Evolutionary conservation across 2,888 invertebrate genomes (phyloP).

Genomic region (Cataglyphis rosenhaueri): DNA sequence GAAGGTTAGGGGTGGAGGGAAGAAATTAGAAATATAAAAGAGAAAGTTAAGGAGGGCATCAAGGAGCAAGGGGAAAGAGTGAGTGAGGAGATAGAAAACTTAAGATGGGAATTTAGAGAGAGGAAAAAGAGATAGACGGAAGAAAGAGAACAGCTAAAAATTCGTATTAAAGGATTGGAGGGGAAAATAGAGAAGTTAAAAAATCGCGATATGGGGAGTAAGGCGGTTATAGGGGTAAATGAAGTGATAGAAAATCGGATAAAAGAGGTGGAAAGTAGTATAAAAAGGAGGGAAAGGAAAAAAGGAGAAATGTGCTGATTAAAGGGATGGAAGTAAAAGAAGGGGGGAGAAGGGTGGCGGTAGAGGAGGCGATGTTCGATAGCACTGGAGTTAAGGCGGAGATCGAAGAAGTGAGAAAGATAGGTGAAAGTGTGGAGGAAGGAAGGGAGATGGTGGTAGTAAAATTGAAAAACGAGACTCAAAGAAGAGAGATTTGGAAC

Average conservation of each 20-base stretch:
- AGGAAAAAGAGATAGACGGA: no score
- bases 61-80: no score
- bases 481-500: background rate
- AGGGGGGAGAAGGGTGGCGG: no score
- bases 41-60: no score
- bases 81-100: no score
- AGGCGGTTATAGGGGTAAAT: background rate
- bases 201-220: no score
- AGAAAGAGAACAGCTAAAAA: no score
- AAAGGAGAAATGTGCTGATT: background rate
- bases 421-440: background rate
- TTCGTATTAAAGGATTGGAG: no score
- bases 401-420: background rate
- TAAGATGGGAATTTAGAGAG: no score
- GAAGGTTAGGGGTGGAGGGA: no score
- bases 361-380: background rate
- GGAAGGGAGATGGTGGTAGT: background rate
- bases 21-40: no score
- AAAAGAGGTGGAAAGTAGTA: background rate
- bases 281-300: background rate
- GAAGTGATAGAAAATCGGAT: background rate
- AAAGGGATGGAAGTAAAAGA: background rate
- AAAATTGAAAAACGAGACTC: background rate
- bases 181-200: no score
- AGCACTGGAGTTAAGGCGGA: background rate